These are phyloP conservation scores for Aegypius monachus DNA, from an alignment of 2,113 vertebrate genomes.

Conservation along the genomic window DNA sequence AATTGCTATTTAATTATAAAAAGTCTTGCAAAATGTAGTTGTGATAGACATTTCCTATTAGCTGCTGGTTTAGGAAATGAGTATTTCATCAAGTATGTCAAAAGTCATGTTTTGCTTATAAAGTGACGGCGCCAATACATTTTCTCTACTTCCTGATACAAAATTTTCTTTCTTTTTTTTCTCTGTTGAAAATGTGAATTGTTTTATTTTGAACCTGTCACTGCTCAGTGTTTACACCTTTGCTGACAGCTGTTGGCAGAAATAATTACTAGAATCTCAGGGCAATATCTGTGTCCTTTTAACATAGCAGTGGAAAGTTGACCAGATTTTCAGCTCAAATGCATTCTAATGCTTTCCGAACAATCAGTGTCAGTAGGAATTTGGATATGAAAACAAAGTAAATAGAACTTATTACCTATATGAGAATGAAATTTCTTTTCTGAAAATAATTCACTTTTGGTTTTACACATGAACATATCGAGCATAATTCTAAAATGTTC, in stretches of 20 bases:
- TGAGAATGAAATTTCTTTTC: background rate
- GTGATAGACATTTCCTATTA: conserved; percentile 51
- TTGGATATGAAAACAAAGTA: background rate
- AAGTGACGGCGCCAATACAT: conserved; percentile 40
- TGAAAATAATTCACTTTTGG: background rate
- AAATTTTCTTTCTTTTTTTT: background rate
- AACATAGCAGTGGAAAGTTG: background rate
- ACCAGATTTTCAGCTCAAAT: background rate
- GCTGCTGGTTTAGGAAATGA: conserved; percentile 54
- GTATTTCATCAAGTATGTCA: conserved; percentile 31
- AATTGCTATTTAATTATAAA: conserved; percentile 29
- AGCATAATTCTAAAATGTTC: background rate
- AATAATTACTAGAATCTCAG: background rate
- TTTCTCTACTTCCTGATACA: background rate
- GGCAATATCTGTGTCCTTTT: background rate
- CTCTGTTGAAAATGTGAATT: background rate
- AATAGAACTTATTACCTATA: background rate
- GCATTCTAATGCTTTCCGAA: background rate
- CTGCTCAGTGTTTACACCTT: background rate
- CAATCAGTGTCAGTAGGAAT: background rate
- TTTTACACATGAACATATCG: background rate
- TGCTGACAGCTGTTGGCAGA: background rate
- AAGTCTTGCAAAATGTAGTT: background rate
- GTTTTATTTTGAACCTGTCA: background rate
- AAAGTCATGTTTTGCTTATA: conserved; percentile 52